Evolutionary conservation across 2,888 invertebrate genomes (phyloP).

Genomic region (Azorinus chamasolen): DNA sequence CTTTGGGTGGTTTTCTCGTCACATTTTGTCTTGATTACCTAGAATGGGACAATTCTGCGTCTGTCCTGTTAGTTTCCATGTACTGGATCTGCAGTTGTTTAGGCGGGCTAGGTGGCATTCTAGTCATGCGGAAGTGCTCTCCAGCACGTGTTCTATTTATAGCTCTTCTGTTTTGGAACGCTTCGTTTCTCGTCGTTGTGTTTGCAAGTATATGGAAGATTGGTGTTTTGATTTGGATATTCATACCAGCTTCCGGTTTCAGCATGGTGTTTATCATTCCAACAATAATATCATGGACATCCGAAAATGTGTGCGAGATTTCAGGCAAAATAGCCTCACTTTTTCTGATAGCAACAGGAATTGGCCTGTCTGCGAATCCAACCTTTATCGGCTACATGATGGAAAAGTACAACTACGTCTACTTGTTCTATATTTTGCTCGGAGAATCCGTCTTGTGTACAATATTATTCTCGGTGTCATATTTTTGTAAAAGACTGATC

Average conservation of each 20-base stretch:
- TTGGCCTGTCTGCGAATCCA: constrained; percentile 20
- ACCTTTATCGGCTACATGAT: constrained; percentile 37
- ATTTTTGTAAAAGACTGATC: too few relatives aligned
- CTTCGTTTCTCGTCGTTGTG: neutral
- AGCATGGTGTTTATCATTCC: constrained; percentile 35
- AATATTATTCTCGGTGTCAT: neutral
- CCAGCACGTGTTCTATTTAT: constrained; percentile 2
- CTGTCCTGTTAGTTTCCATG: constrained; percentile 17
- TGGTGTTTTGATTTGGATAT: constrained; percentile 21
- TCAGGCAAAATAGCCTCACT: constrained; percentile 31
- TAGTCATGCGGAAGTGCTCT: constrained; percentile 8
- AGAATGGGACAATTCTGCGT: constrained; percentile 15
- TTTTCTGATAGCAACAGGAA: constrained; percentile 24
- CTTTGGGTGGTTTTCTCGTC: constrained; percentile 20
- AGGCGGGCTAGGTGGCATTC: constrained; percentile 22
- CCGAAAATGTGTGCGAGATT: constrained; percentile 28
- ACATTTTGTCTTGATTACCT: constrained; percentile 30
- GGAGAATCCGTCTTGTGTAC: constrained; percentile 19
- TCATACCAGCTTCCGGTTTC: constrained; percentile 23
- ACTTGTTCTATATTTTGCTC: constrained; percentile 22
- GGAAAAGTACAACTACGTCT: constrained; percentile 30
- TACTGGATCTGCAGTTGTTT: constrained; percentile 37
- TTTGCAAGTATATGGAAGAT: neutral
- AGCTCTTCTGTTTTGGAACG: constrained; percentile 14
- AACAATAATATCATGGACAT: constrained; percentile 34